A percentile compares a stretch with the other conserved stretches of the same genome.
phyloP scores from a whole-genome alignment of 2,888 invertebrate species.

The Stenolophus ochropezus region DNA sequence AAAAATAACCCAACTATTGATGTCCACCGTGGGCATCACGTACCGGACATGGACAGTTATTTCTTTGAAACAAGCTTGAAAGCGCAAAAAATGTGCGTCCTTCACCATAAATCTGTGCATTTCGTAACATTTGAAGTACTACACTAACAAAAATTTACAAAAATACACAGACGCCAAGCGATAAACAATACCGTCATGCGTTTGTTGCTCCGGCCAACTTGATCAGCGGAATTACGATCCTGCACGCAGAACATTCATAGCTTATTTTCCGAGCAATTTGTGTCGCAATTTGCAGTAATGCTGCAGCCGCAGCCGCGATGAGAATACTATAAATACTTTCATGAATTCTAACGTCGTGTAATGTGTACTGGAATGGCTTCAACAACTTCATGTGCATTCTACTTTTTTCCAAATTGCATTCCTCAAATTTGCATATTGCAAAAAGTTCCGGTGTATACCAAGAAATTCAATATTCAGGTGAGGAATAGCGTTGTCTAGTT shows the following conservation, averaged over 20 bases:
- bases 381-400: background rate
- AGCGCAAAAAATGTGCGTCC: no score
- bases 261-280: conserved; percentile 32
- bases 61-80: no score
- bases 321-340: conserved; percentile 9
- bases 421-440: background rate
- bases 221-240: conserved; percentile 6
- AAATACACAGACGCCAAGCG: no score
- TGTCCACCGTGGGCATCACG: no score
- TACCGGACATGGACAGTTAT: no score
- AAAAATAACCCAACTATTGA: no score
- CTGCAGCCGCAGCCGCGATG: background rate
- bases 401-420: background rate
- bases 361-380: background rate
- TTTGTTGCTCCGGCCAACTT: background rate
- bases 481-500: no score
- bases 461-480: no score
- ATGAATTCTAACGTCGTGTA: background rate
- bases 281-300: conserved; percentile 9
- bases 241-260: conserved; percentile 19
- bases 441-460: background rate
- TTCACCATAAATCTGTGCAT: no score
- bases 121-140: no score
- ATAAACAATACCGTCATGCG: no score
- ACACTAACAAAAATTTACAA: no score